These are phyloP conservation scores for Clarias fuscus DNA, from an alignment of 2,797 vertebrate genomes.

Conservation along the genomic window DNA sequence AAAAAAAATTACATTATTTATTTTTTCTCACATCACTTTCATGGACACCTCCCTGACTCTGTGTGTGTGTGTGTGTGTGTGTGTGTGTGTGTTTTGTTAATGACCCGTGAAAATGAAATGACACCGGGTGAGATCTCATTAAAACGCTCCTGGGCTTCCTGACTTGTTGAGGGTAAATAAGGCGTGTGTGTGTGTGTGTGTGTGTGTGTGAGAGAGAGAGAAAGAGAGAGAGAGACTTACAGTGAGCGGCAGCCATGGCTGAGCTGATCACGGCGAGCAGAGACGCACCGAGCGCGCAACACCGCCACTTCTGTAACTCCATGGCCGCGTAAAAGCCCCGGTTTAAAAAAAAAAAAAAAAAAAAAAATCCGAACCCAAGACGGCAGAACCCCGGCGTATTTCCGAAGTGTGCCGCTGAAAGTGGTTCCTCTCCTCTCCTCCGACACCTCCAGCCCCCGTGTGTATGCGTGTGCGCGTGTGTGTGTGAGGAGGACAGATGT, in stretches of 20 bases:
- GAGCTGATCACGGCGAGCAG: slow-evolving; percentile 64
- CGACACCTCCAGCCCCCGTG: slow-evolving; percentile 14
- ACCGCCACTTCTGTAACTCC: slow-evolving; percentile 62
- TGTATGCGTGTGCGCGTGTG: background rate
- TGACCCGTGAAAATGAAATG: slow-evolving; percentile 8
- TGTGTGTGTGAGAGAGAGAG: slow-evolving; percentile 8
- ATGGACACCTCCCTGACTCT: background rate
- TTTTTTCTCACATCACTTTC: background rate
- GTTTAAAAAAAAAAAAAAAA: slow-evolving; percentile 25
- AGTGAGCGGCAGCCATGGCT: slow-evolving; percentile 69
- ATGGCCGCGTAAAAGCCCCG: slow-evolving; percentile 60
- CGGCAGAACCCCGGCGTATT: slow-evolving; percentile 33
- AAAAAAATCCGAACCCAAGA: slow-evolving; percentile 39
- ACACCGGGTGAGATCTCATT: slow-evolving; percentile 5
- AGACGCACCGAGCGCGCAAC: slow-evolving; percentile 56
- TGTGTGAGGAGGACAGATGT: background rate
- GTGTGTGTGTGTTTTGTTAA: slow-evolving; percentile 15
- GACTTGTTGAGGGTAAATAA: slow-evolving; percentile 13
- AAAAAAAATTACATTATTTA: background rate
- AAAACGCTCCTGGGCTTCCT: background rate
- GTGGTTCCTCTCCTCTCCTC: slow-evolving; percentile 54
- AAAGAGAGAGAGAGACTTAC: slow-evolving; percentile 65
- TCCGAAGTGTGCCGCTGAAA: slow-evolving; percentile 44
- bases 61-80: background rate
- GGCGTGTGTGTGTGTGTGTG: background rate